phyloP scores from a whole-genome alignment of 2,797 vertebrate genomes.

The Acropternis orthonyx region DNA sequence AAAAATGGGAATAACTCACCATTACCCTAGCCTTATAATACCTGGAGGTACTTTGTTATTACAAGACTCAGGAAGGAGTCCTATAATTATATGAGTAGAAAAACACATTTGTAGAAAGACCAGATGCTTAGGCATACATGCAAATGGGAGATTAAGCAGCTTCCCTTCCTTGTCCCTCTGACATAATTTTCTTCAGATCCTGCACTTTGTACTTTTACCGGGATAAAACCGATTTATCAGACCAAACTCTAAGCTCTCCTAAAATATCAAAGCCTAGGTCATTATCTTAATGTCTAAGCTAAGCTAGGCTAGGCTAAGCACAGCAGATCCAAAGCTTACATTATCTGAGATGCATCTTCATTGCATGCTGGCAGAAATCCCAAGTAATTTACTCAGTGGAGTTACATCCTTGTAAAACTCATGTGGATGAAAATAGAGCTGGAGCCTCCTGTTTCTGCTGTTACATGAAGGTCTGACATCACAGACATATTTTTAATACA shows the following conservation, averaged over 20 bases:
- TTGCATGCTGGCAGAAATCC: neutral
- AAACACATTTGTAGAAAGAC: conserved; percentile 37
- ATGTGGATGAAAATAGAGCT: neutral
- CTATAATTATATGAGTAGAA: conserved; percentile 49
- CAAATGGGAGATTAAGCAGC: conserved; percentile 42
- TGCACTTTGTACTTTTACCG: conserved; percentile 9
- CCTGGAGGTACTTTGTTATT: conserved; percentile 31
- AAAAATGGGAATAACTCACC: conserved; percentile 13
- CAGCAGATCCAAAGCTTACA: neutral
- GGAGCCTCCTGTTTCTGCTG: neutral
- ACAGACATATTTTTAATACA: conserved; percentile 21
- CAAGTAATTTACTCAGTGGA: neutral
- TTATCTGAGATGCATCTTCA: conserved; percentile 1
- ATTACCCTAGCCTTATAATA: conserved; percentile 17
- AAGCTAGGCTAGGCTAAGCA: conserved; percentile 21
- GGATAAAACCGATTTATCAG: conserved; percentile 46
- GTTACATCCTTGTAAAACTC: neutral
- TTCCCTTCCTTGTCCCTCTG: conserved; percentile 5
- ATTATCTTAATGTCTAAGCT: conserved; percentile 26
- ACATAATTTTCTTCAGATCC: conserved; percentile 25
- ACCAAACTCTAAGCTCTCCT: neutral
- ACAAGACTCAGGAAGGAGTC: conserved; percentile 19
- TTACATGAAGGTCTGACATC: neutral
- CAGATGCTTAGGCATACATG: conserved; percentile 29
- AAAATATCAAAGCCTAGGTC: conserved; percentile 22